Evolutionary conservation across 2,113 vertebrate species (phyloP).

Genomic region (Hiodon tergisus): DNA sequence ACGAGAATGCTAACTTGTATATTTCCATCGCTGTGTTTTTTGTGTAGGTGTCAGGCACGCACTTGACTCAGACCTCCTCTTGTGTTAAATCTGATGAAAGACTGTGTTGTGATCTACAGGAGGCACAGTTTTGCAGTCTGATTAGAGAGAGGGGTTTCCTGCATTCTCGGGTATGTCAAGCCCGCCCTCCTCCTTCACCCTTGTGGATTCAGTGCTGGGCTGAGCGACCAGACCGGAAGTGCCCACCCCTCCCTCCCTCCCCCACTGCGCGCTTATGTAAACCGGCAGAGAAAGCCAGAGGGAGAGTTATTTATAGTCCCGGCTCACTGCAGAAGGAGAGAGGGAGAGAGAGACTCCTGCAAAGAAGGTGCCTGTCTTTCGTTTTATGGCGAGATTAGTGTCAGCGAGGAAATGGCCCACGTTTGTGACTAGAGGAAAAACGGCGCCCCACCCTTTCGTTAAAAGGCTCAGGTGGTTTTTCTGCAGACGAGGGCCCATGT

Average conservation of each 20-base stretch:
- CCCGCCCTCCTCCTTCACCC: constrained; percentile 35
- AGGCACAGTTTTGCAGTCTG: not conserved
- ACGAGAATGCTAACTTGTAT: no score
- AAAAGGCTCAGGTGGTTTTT: no score
- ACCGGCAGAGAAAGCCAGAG: constrained; percentile 59
- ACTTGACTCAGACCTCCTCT: not conserved
- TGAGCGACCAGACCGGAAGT: constrained; percentile 65
- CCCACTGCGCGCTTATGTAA: constrained; percentile 62
- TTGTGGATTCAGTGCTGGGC: constrained; percentile 60
- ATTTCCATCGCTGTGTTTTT: no score
- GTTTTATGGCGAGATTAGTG: not conserved
- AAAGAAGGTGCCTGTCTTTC: constrained; percentile 8
- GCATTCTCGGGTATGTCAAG: constrained; percentile 35
- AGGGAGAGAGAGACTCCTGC: constrained; percentile 37
- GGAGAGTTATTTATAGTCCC: constrained; percentile 63
- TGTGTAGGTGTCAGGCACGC: not conserved
- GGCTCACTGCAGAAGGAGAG: constrained; percentile 56
- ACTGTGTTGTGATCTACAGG: not conserved
- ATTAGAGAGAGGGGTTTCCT: constrained; percentile 36
- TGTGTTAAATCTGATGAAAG: not conserved
- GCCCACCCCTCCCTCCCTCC: constrained; percentile 48
- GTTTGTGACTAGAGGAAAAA: not conserved
- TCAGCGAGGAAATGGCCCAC: not conserved
- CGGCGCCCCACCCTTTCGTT: not conserved
- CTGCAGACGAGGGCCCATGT: not conserved